Percentiles rank a stretch among this genome's conserved stretches.
Evolutionary conservation across 2,797 vertebrate genomes (phyloP).

Genomic region (Anabacerthia variegaticeps): DNA sequence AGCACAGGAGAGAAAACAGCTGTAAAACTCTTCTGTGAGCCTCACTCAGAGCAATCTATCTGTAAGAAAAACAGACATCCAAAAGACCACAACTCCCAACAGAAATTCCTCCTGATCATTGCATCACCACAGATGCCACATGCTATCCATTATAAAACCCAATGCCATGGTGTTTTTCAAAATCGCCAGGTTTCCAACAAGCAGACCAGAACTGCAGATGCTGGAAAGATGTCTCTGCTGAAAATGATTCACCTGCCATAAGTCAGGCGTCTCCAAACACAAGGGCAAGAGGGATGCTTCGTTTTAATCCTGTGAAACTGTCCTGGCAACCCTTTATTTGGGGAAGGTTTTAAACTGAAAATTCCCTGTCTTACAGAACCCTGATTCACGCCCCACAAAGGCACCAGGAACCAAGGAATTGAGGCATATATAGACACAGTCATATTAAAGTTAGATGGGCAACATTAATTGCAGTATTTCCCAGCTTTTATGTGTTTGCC

Average conservation of each 20-base stretch:
- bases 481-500: background rate
- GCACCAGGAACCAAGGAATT: background rate
- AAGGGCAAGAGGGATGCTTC: background rate
- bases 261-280: background rate
- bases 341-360: background rate
- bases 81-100: background rate
- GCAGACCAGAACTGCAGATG: background rate
- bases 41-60: background rate
- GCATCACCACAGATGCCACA: background rate
- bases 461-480: background rate
- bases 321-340: background rate
- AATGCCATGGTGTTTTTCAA: background rate
- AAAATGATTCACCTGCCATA: background rate
- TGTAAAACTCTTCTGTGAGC: background rate
- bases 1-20: background rate
- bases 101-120: background rate
- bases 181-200: background rate
- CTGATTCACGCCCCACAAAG: background rate
- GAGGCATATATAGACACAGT: background rate
- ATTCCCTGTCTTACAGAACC: background rate
- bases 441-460: background rate
- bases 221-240: background rate
- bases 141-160: background rate
- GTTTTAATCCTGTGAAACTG: background rate
- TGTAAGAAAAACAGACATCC: background rate